Evolutionary conservation across 2,113 vertebrate genomes (phyloP).

Genomic region (Budorcas taxicolor): DNA sequence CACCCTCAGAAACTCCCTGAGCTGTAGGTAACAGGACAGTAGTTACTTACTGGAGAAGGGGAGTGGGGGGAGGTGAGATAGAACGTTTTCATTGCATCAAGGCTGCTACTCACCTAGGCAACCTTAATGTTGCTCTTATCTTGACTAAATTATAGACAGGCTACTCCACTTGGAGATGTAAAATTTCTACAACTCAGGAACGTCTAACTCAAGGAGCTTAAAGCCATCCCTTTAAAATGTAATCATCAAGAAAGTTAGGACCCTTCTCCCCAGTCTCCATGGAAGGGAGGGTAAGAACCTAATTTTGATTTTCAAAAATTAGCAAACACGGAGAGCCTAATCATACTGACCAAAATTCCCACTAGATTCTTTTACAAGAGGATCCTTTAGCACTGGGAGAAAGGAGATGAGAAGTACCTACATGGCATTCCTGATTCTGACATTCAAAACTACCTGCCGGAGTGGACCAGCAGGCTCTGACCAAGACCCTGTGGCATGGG

Average conservation of each 20-base stretch:
- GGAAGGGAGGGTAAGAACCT: background rate
- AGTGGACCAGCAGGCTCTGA: background rate
- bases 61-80: background rate
- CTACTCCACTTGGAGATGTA: background rate
- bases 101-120: background rate
- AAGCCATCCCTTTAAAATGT: background rate
- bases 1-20: background rate
- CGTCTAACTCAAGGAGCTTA: background rate
- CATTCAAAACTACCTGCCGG: background rate
- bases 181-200: background rate
- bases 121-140: background rate
- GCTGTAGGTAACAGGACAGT: background rate
- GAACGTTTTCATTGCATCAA: background rate
- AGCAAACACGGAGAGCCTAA: background rate
- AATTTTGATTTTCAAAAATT: background rate
- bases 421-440: background rate
- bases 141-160: background rate
- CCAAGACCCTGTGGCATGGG: background rate
- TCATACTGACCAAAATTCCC: background rate
- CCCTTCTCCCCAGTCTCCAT: background rate
- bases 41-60: background rate
- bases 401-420: background rate
- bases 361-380: background rate
- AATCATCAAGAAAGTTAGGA: background rate
- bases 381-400: background rate